These are phyloP conservation scores for Oenanthe oenanthe DNA, from an alignment of 2,113 vertebrate species.

Conservation along the genomic window DNA sequence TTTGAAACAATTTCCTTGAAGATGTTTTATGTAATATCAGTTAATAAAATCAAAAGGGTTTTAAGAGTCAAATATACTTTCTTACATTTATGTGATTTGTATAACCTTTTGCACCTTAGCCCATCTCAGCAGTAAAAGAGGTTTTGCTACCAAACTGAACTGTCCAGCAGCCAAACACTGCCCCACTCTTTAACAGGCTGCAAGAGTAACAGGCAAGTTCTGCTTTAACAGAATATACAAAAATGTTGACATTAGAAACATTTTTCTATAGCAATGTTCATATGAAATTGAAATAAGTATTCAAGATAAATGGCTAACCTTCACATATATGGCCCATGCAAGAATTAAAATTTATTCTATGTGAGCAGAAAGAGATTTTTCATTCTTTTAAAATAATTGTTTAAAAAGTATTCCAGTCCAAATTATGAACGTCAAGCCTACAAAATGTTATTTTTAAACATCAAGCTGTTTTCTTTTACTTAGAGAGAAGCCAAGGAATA, in stretches of 20 bases:
- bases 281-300: conserved; percentile 8
- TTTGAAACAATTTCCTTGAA: conserved; percentile 3
- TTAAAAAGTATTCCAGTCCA: conserved; percentile 29
- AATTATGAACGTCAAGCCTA: conserved; percentile 60
- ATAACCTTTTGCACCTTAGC: not conserved
- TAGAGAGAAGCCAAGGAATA: conserved; percentile 64
- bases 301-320: conserved; percentile 10
- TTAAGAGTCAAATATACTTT: conserved; percentile 15
- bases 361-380: conserved; percentile 27
- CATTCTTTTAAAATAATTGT: conserved; percentile 50
- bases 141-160: not conserved
- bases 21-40: not conserved
- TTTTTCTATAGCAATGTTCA: not conserved
- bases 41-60: conserved; percentile 28
- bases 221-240: not conserved
- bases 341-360: conserved; percentile 16
- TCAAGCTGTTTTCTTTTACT: conserved; percentile 66
- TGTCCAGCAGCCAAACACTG: not conserved
- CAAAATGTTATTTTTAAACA: conserved; percentile 68
- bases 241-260: not conserved
- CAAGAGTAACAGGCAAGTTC: not conserved
- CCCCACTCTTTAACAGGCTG: not conserved
- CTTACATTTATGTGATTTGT: not conserved
- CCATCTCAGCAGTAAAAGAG: not conserved
- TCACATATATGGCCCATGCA: not conserved